phyloP scores from a whole-genome alignment of 2,797 vertebrate species.

The Silurus lanzhouensis region DNA sequence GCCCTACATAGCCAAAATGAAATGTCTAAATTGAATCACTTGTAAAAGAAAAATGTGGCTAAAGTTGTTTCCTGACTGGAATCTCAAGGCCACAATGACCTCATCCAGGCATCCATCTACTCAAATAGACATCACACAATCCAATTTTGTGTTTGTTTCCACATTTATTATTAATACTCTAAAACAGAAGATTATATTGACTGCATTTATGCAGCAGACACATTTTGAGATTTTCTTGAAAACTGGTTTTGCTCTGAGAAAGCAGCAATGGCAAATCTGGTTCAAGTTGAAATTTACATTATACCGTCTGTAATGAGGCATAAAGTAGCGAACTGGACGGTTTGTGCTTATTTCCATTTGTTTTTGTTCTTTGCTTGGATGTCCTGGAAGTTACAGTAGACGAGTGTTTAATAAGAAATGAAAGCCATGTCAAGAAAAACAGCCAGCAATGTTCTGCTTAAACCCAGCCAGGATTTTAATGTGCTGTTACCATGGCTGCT shows the following conservation, averaged over 20 bases:
- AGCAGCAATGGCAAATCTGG: conserved; percentile 63
- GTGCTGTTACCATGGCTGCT: conserved; percentile 21
- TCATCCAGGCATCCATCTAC: conserved; percentile 37
- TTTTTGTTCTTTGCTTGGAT: conserved; percentile 53
- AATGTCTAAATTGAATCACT: background rate
- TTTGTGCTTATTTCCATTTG: conserved; percentile 35
- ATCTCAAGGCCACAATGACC: conserved; percentile 7
- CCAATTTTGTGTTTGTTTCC: conserved; percentile 7
- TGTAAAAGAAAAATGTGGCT: background rate
- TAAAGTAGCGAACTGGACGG: background rate
- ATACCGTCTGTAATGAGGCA: conserved; percentile 14
- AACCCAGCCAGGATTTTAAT: conserved; percentile 33
- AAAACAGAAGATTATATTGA: conserved; percentile 64
- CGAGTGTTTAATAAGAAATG: conserved; percentile 37
- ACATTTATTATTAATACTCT: conserved; percentile 65
- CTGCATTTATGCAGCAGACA: conserved; percentile 62
- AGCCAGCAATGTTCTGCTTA: conserved; percentile 30
- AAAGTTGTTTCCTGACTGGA: background rate
- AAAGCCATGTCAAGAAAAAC: conserved; percentile 39
- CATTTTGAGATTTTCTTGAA: conserved; percentile 62
- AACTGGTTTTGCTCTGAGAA: conserved; percentile 58
- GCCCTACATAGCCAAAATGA: background rate
- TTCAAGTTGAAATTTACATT: conserved; percentile 44
- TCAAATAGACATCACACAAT: conserved; percentile 39
- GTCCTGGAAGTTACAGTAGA: conserved; percentile 40